These are phyloP conservation scores for Willisornis vidua DNA, from an alignment of 2,113 vertebrate genomes.

Conservation along the genomic window DNA sequence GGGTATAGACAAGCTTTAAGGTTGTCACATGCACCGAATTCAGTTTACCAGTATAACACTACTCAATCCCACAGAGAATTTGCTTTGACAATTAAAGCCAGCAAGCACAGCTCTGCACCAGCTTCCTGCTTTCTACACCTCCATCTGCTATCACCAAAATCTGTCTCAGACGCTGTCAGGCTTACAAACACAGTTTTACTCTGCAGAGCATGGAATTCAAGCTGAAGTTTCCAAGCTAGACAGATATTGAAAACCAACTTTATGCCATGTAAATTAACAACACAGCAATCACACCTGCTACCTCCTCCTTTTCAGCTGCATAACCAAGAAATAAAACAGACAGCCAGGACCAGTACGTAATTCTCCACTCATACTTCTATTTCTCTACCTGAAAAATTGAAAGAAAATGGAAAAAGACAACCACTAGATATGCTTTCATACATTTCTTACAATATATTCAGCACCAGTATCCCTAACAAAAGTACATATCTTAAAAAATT, in stretches of 20 bases:
- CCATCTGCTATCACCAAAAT: conserved; percentile 38
- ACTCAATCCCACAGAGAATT: not conserved
- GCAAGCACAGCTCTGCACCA: conserved; percentile 49
- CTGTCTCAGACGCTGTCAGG: not conserved
- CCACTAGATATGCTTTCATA: not conserved
- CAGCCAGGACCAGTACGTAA: not conserved
- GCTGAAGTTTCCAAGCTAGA: not conserved
- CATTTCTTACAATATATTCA: not conserved
- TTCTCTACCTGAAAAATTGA: not conserved
- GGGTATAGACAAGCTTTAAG: not conserved
- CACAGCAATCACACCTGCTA: not conserved
- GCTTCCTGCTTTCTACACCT: conserved; percentile 71
- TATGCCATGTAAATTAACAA: not conserved
- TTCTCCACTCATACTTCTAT: not conserved
- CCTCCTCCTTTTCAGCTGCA: not conserved
- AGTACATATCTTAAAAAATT: not conserved
- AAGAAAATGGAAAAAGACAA: not conserved
- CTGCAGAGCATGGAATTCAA: not conserved
- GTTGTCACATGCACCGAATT: not conserved
- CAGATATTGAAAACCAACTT: fast-evolving
- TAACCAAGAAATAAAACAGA: not conserved
- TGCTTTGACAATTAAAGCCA: conserved; percentile 21
- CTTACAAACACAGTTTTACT: not conserved
- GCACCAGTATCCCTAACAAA: not conserved
- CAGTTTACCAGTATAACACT: not conserved